Conservation (phyloP, 2,888 invertebrate genomes). For the Cryptocephalus moraei region DNA sequence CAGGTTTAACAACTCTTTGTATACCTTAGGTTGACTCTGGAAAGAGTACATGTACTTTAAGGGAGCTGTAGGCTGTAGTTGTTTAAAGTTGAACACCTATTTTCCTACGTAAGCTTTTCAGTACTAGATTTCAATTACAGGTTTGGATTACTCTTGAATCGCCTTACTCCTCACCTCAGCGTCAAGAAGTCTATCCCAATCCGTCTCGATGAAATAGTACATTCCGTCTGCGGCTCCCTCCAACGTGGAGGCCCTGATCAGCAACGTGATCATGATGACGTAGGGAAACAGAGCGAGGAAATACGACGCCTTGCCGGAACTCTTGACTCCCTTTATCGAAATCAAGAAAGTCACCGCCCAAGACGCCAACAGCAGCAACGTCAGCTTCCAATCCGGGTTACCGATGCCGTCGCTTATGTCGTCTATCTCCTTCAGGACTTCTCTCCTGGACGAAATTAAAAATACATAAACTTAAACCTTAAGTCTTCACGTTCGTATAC, state of each 20-base stretch:
- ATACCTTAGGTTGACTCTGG: too few species aligned
- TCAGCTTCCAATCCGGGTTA: constrained; percentile 56
- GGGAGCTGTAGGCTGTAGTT: too few species aligned
- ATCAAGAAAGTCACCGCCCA: constrained; percentile 62
- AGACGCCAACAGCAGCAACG: constrained; percentile 52
- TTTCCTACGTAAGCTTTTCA: too few species aligned
- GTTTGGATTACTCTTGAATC: too few species aligned
- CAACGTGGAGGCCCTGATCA: constrained; percentile 54
- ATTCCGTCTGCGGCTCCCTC: constrained; percentile 67
- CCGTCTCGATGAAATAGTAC: constrained; percentile 66
- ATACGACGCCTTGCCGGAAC: constrained; percentile 75
- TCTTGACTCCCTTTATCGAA: constrained; percentile 62
- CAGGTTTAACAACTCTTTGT: too few species aligned
- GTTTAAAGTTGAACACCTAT: too few species aligned
- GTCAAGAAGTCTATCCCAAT: constrained; percentile 64
- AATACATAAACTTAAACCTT: not conserved
- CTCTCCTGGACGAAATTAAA: constrained; percentile 32
- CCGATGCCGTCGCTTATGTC: constrained; percentile 40
- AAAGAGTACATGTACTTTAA: too few species aligned
- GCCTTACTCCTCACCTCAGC: constrained; percentile 44
- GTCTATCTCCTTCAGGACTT: constrained; percentile 42
- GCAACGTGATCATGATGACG: constrained; percentile 61
- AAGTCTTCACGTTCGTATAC: constrained; percentile 8
- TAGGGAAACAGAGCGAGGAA: constrained; percentile 85
- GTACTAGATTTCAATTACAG: too few species aligned